Percentiles rank a stretch among this genome's conserved stretches.
Evolutionary conservation across 2,113 vertebrate genomes (phyloP).

Genomic region (Xenopus tropicalis): DNA sequence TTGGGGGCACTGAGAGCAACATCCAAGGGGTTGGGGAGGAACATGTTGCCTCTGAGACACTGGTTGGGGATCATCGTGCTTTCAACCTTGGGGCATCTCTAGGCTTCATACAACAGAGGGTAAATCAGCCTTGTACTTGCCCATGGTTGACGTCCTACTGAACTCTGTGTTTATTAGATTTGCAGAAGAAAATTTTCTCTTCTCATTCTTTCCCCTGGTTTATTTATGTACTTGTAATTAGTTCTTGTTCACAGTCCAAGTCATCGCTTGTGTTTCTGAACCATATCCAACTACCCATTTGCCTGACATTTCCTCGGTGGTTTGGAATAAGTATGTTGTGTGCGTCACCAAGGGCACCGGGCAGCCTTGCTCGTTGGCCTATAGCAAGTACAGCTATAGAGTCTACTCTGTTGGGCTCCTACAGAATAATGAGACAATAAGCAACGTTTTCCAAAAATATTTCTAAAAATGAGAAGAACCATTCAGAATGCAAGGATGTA

Average conservation of each 20-base stretch:
- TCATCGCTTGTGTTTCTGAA: conserved; percentile 57
- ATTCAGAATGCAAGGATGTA: too few relatives aligned
- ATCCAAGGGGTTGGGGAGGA: too few relatives aligned
- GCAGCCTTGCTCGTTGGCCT: too few relatives aligned
- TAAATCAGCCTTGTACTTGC: conserved; percentile 63
- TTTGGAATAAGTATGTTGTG: background rate
- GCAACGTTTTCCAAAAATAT: too few relatives aligned
- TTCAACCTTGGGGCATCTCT: too few relatives aligned
- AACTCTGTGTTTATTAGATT: conserved; percentile 62
- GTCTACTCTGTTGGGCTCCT: too few relatives aligned
- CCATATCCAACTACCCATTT: conserved; percentile 31
- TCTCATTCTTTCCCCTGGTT: conserved; percentile 49
- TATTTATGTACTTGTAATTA: conserved; percentile 67
- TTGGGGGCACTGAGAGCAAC: too few relatives aligned
- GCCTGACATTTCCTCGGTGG: conserved; percentile 48
- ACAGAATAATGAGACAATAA: too few relatives aligned
- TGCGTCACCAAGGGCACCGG: background rate
- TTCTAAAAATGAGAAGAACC: too few relatives aligned
- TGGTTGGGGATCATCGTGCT: too few relatives aligned
- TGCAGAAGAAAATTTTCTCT: conserved; percentile 56
- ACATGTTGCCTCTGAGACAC: too few relatives aligned
- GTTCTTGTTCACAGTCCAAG: conserved; percentile 54
- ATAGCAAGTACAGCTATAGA: too few relatives aligned
- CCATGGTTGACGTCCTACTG: conserved; percentile 64
- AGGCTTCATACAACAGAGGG: conserved; percentile 50